Percentiles rank a stretch among this genome's conserved stretches.
Conservation (phyloP, 92 coral and sea anemone species). For the Phenganax marumi region DNA sequence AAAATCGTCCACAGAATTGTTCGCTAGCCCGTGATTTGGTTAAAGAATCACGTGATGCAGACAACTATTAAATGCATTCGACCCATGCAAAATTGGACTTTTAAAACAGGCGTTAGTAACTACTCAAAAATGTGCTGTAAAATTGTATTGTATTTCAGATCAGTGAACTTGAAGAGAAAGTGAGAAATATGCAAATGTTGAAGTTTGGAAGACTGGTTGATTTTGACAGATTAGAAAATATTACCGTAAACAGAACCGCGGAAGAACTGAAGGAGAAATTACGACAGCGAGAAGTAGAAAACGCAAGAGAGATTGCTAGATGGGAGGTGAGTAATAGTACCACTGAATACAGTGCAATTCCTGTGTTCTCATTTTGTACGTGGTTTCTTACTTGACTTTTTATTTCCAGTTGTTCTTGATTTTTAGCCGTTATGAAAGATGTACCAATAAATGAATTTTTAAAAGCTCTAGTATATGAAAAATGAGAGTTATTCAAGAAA, state of each 20-base stretch:
- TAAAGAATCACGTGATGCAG: not conserved
- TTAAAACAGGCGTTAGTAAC: too few species aligned
- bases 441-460: too few species aligned
- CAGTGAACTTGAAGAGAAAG: slow-evolving; percentile 93
- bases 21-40: too few species aligned
- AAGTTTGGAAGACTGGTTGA: slow-evolving; percentile 97
- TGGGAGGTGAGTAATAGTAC: slow-evolving; percentile 75
- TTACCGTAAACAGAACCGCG: slow-evolving; percentile 93
- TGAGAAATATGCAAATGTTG: slow-evolving; percentile 92
- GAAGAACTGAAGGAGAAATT: slow-evolving; percentile 94
- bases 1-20: too few species aligned
- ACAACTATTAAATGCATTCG: too few species aligned
- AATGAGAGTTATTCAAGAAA: not conserved
- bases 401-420: not conserved
- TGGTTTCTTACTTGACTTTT: not conserved
- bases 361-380: not conserved
- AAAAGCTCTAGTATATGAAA: not conserved
- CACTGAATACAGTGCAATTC: not conserved
- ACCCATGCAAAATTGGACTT: too few species aligned
- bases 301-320: slow-evolving; percentile 75
- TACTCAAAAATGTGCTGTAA: not conserved
- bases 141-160: slow-evolving; percentile 57
- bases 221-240: slow-evolving; percentile 87
- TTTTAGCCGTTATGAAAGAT: too few species aligned
- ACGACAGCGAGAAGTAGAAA: slow-evolving; percentile 78